Evolutionary conservation across 2,797 vertebrate species (phyloP).

Genomic region (Orientallactaga sibirica): DNA sequence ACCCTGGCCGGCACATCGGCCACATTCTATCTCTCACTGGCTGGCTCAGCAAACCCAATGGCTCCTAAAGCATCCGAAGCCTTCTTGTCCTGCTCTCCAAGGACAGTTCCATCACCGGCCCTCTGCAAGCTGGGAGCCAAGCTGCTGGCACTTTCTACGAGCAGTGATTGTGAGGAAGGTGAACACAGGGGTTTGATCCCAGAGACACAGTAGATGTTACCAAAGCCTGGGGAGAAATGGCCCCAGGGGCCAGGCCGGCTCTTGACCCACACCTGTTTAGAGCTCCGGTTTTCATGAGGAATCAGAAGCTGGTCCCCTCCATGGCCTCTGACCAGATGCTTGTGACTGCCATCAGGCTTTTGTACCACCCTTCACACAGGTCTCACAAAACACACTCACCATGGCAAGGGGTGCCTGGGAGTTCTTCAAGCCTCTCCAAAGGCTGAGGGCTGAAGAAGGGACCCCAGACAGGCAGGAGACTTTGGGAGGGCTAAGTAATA

Average conservation of each 20-base stretch:
- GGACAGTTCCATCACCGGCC: not conserved
- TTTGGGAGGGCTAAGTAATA: not conserved
- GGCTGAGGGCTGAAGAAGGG: not conserved
- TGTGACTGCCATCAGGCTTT: not conserved
- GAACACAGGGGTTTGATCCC: not conserved
- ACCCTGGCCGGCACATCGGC: not conserved
- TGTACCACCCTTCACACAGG: not conserved
- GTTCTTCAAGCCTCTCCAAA: conserved; percentile 14
- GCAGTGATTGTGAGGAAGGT: not conserved
- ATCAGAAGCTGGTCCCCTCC: not conserved
- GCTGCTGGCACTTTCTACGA: rapidly evolving
- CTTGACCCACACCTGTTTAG: no score
- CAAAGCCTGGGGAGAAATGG: not conserved
- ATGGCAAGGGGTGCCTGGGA: not conserved
- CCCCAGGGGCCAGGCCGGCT: not conserved
- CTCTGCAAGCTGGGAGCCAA: not conserved
- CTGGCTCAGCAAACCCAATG: not conserved
- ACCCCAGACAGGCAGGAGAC: no score
- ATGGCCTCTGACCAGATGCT: not conserved
- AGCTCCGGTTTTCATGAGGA: not conserved
- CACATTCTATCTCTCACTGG: not conserved
- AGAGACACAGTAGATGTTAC: rapidly evolving
- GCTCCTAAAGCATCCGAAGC: not conserved
- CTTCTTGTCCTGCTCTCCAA: no score
- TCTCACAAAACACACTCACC: not conserved